phyloP scores from a whole-genome alignment of 2,888 invertebrate genomes.

The Patella pellucida region DNA sequence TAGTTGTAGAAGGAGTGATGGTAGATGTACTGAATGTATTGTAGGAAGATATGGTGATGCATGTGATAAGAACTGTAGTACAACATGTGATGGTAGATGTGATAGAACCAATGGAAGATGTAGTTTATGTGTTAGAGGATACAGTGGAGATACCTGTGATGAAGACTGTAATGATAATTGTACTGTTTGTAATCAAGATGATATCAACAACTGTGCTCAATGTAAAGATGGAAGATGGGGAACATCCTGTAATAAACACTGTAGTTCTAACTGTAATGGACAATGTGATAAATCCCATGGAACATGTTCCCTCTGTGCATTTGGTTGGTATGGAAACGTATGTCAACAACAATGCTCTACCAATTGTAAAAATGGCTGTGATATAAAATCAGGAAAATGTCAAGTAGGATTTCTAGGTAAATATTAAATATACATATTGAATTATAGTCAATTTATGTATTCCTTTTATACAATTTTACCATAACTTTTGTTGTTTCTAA shows the following conservation, averaged over 20 bases:
- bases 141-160: constrained; percentile 29
- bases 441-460: no score
- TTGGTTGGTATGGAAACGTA: no score
- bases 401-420: no score
- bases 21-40: constrained; percentile 26
- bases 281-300: constrained; percentile 17
- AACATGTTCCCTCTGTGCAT: constrained; percentile 22
- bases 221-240: neutral
- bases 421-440: no score
- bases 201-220: neutral
- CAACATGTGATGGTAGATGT: constrained; percentile 24
- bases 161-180: neutral
- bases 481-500: no score
- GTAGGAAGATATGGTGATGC: constrained; percentile 21
- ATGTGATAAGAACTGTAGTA: neutral
- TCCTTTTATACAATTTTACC: no score
- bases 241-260: neutral
- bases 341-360: no score
- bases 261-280: neutral
- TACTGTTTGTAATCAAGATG: neutral
- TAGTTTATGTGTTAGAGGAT: constrained; percentile 36
- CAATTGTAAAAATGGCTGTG: no score
- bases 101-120: constrained; percentile 37
- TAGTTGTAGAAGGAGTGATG: constrained; percentile 24
- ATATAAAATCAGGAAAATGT: no score